A percentile compares a stretch with the other conserved stretches of the same genome.
Evolutionary conservation across 2,797 vertebrate species (phyloP).

Genomic region (Enteromius fasciolatus): DNA sequence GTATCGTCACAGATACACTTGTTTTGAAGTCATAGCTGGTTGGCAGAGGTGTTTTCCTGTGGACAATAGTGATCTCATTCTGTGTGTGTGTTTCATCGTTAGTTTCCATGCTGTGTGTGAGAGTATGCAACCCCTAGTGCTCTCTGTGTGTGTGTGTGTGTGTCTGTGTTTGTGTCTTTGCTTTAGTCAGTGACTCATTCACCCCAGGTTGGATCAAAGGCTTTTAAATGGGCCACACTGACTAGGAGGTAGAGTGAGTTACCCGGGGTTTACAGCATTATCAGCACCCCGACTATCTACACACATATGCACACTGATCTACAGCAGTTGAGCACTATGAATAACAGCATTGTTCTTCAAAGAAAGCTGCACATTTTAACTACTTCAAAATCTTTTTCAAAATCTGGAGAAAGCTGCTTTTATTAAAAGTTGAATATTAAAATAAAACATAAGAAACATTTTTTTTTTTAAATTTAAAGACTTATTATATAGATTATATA

Average conservation of each 20-base stretch:
- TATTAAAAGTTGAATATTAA: background rate
- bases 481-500: background rate
- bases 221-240: constrained; percentile 44
- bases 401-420: background rate
- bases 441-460: background rate
- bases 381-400: background rate
- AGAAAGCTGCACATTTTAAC: background rate
- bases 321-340: constrained; percentile 38
- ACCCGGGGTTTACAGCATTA: constrained; percentile 36
- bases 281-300: constrained; percentile 50
- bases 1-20: constrained; percentile 62
- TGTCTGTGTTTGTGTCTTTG: constrained; percentile 18
- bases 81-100: constrained; percentile 51
- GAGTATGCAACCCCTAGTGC: constrained; percentile 45
- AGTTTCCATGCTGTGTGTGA: constrained; percentile 54
- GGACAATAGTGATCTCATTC: constrained; percentile 38
- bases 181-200: constrained; percentile 57
- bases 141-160: constrained; percentile 28
- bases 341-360: constrained; percentile 41
- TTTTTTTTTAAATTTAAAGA: too few relatives aligned
- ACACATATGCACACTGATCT: constrained; percentile 18
- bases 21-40: constrained; percentile 71
- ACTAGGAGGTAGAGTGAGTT: constrained; percentile 40
- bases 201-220: constrained; percentile 55
- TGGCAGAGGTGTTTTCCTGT: constrained; percentile 55